These are phyloP conservation scores for Scelioninae gen. 2 DNA, from an alignment of 2,888 invertebrate genomes.

Conservation along the genomic window DNA sequence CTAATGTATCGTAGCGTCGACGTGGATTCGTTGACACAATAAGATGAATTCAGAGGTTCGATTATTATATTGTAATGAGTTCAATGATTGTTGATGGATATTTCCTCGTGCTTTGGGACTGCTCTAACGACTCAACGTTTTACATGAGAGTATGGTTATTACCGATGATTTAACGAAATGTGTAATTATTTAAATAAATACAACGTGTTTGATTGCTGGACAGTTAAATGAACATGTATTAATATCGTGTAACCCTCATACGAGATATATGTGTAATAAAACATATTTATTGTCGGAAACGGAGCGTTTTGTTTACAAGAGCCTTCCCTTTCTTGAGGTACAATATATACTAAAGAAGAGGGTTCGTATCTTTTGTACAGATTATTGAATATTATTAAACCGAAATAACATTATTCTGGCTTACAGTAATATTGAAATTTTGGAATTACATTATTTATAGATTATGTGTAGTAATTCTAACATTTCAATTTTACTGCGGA, in stretches of 20 bases:
- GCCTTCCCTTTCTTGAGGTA: too few species aligned
- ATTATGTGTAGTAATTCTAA: too few species aligned
- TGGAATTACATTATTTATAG: too few species aligned
- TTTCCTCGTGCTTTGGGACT: conserved; percentile 63
- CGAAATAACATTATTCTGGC: too few species aligned
- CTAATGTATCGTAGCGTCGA: conserved; percentile 14
- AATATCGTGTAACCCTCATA: conserved; percentile 75
- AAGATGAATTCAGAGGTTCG: too few species aligned
- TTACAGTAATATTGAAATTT: too few species aligned
- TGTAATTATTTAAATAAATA: conserved; percentile 70
- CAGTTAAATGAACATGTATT: conserved; percentile 76
- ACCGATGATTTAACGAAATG: conserved; percentile 68
- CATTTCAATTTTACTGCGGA: too few species aligned
- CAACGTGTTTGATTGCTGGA: conserved; percentile 76
- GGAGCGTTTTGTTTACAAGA: too few species aligned
- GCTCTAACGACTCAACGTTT: conserved; percentile 65
- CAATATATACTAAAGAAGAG: too few species aligned
- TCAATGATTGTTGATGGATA: conserved; percentile 25
- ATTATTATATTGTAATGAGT: conserved; percentile 3
- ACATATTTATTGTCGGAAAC: conserved; percentile 75
- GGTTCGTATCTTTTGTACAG: too few species aligned
- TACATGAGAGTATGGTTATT: conserved; percentile 63
- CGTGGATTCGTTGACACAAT: conserved; percentile 20
- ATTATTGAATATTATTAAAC: too few species aligned
- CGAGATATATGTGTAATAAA: conserved; percentile 76